Evolutionary conservation across 1,140 invertebrate species (phyloP), one percentile per base, ranked within the genome.

Genomic region (Sinella curviseta): DNA sequence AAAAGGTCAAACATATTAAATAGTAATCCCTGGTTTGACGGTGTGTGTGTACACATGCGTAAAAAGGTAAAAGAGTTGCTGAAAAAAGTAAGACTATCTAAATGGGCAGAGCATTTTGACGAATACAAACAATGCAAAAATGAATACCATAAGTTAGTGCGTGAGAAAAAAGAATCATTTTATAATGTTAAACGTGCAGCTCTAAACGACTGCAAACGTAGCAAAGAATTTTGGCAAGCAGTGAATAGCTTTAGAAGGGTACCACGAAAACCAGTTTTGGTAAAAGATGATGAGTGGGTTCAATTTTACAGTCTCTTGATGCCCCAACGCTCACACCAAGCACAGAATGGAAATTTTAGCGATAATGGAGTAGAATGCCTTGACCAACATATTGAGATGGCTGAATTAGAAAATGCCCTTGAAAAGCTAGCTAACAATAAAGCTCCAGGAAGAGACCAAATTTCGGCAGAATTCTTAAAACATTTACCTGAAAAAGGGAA

Each of bases 401-500:
- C 28, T 0, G 79, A 80, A 77, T 14, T 80, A 14, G 1, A 77
- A 35, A 0, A 31, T 3, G n/a, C 39, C 0, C 26, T 80, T n/a
- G 26, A 30, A 20, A 65, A 48, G n/a, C 24, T 75, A 60, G 12
- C 67, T 28, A 74, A 60, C 24, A 39, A 54, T 1, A 86, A 85
- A 82, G 84, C 86, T 0, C 84, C 86, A 3, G 86, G 86, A 0
- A 48, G 70, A 14, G 86, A 87, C 54, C 31, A 33, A 0, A 86
- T 87, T 4, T 74, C 82, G n/a, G 85, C 84, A 34, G 81, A 85
- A 34, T 28, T 85, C 3, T 48, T 86, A 0, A 87, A 86, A 83
- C 84, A 86, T n/a, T 73, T 87, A 1, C 77, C 83, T 0, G 4
- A 26, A 0, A 20, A 54, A n/a, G 31, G 26, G 8, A 0, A 31